Conservation (phyloP, 2,797 vertebrate species). For the Balearica regulorum region DNA sequence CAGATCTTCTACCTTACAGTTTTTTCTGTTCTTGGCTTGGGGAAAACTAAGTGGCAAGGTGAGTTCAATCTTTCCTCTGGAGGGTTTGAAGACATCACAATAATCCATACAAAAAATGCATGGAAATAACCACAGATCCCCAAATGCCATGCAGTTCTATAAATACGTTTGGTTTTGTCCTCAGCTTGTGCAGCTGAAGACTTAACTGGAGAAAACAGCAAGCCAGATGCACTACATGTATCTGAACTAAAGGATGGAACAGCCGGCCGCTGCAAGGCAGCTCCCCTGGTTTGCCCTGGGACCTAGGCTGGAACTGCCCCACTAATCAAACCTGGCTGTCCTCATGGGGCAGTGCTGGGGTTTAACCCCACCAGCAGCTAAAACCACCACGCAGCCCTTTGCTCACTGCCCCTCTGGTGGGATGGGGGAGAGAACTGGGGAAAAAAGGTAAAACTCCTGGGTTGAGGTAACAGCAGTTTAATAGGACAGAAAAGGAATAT, state of each 20-base stretch:
- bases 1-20: neutral
- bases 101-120: neutral
- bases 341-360: neutral
- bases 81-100: neutral
- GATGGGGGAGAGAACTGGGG: too few species aligned
- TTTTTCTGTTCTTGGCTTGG: neutral
- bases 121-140: neutral
- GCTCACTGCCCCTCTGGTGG: too few species aligned
- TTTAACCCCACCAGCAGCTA: too few species aligned
- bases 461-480: too few species aligned
- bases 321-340: neutral
- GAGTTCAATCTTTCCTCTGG: neutral
- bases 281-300: neutral
- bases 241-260: neutral
- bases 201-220: neutral
- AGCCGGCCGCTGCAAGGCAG: neutral
- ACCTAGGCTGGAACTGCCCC: neutral
- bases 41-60: conserved; percentile 13
- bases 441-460: too few species aligned
- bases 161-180: neutral
- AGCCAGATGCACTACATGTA: neutral
- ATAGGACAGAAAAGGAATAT: too few species aligned
- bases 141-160: neutral
- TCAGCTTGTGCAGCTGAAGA: neutral
- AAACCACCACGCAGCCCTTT: too few species aligned